Percentiles rank a stretch among this genome's conserved stretches.
These are phyloP conservation scores for Datnioides undecimradiatus DNA, from an alignment of 2,113 vertebrate genomes.

Conservation along the genomic window DNA sequence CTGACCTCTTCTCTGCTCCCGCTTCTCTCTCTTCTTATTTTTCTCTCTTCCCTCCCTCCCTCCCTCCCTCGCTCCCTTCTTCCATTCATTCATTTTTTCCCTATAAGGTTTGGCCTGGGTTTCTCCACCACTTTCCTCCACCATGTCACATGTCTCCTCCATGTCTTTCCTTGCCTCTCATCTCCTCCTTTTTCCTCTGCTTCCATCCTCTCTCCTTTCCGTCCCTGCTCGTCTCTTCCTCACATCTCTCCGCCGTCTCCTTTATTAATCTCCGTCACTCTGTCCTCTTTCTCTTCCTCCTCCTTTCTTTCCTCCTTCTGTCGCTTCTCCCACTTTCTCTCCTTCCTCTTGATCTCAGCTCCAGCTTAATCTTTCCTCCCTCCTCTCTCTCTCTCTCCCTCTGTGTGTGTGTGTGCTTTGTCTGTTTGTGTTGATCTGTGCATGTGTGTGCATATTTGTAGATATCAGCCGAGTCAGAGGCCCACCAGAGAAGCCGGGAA, in stretches of 20 bases:
- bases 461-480: conserved; percentile 43
- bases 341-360: conserved; percentile 35
- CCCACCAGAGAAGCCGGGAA: conserved; percentile 58
- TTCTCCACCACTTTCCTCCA: neutral
- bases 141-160: neutral
- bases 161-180: neutral
- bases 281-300: conserved; percentile 17
- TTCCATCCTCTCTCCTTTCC: neutral
- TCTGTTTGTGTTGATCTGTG: conserved; percentile 14
- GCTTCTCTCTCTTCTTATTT: neutral
- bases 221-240: neutral
- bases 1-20: conserved; percentile 21
- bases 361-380: conserved; percentile 44
- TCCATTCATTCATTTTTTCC: conserved; percentile 14
- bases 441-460: conserved; percentile 9
- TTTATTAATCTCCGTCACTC: conserved; percentile 32
- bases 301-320: conserved; percentile 7
- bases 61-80: no score
- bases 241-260: neutral
- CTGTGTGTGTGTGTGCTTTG: conserved; percentile 14
- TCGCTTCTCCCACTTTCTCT: conserved; percentile 9
- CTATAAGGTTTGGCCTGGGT: neutral
- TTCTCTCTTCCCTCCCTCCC: neutral
- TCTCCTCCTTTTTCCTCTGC: neutral
- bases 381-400: neutral